Evolutionary conservation across 2,113 vertebrate species (phyloP).

Genomic region (Stomatorhinus ivindoensis): DNA sequence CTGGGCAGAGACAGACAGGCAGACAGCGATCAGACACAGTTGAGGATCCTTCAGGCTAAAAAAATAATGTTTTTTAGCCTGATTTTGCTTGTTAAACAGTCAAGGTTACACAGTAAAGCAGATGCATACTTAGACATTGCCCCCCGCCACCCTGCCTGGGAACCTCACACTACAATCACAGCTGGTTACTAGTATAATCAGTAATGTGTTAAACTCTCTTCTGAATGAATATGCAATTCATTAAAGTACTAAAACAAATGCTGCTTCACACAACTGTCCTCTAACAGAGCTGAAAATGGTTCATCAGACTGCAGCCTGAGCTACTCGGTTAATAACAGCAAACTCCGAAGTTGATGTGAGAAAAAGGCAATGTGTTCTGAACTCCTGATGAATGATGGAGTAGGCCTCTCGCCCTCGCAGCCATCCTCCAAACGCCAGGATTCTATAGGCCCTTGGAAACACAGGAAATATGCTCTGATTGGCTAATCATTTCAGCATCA

Average conservation of each 20-base stretch:
- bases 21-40: background rate
- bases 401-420: background rate
- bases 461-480: background rate
- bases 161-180: background rate
- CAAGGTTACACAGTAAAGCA: background rate
- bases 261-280: background rate
- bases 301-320: background rate
- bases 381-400: background rate
- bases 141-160: background rate
- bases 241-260: background rate
- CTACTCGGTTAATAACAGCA: background rate
- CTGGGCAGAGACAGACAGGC: background rate
- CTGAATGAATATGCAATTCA: slow-evolving; percentile 9
- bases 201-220: slow-evolving; percentile 12
- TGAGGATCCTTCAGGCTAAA: background rate
- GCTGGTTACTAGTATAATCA: background rate
- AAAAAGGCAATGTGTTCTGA: background rate
- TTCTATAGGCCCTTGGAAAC: background rate
- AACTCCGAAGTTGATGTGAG: background rate
- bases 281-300: background rate
- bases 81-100: background rate
- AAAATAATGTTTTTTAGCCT: background rate
- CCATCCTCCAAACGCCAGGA: background rate
- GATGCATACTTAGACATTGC: background rate
- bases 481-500: background rate